Base-by-base conservation (phyloP, 2,797 vertebrate species). In the Cichlasoma orientale region DNA sequence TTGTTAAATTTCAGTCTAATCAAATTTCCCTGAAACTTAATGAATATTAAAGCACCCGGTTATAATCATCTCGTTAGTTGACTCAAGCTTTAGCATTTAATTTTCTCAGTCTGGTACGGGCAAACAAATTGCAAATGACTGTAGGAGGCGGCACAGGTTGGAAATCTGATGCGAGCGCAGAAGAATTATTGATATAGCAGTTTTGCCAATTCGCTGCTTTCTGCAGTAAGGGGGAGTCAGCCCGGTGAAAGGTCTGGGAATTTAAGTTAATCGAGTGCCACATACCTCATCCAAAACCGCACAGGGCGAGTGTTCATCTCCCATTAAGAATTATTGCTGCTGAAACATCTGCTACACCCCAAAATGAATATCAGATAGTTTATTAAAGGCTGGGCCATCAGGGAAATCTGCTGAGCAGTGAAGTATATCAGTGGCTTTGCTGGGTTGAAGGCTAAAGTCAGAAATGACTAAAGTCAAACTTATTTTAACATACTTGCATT, bases 361-460 rank as follows among this genome's bases (percentile, higher is more conserved):
- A 87, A 92, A 88, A 87, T 81, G 72, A 84, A 90, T 85, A 83
- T 85, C 47, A 44, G 53, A 23, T 69, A 68, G 36, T 75, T 52
- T 74, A 88, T 83, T 81, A 84, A 55, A 76, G 72, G 19, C 63
- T 29, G 29, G 25, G 25, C 52, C 77, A 47, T 69, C 12, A 0
- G 86, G 87, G 87, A 92, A 92, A 92, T 91, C 78, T 90, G 6
- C 55, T 3, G 27, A 12, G 50, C 58, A 41, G 57, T 6, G 10
- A 23, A 31, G 55, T 10, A 72, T 44, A 68, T 63, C 14, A 2
- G 19, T 8, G 4, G 63, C 25, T 68, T 50, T 19, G 12, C 11
- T 56, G 7, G n/a, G 27, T n/a, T 56, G 53, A 55, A 33, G 13
- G 2, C 23, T 66, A 4, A 50, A 54, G 29, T 71, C 1, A 27